A percentile compares a stretch with the other conserved stretches of the same genome.
Evolutionary conservation across 2,888 invertebrate genomes (phyloP).

Genomic region (Agonum fuliginosum): DNA sequence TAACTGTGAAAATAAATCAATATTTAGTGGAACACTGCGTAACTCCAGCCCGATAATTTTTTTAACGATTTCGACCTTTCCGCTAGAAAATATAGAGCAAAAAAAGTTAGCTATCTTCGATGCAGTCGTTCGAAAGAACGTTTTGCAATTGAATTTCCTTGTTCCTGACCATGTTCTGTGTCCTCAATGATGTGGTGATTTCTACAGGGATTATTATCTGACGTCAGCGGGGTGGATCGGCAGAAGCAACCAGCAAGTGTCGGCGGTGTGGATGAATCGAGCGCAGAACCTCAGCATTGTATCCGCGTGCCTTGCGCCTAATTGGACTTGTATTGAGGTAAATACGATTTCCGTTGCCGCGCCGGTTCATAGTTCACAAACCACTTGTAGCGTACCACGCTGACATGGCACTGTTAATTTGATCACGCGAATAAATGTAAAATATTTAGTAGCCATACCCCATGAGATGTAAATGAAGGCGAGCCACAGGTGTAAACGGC

Average conservation of each 20-base stretch:
- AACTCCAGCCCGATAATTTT: too few species aligned
- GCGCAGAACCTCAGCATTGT: slow-evolving; percentile 93
- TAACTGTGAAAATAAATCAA: too few species aligned
- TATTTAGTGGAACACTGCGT: too few species aligned
- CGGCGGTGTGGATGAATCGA: slow-evolving; percentile 94
- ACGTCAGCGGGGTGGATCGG: slow-evolving; percentile 94
- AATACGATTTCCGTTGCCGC: too few species aligned
- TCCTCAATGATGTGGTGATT: too few species aligned
- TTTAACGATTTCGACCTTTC: too few species aligned
- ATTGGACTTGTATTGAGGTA: slow-evolving; percentile 91
- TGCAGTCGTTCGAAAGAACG: too few species aligned
- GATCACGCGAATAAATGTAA: slow-evolving; percentile 29
- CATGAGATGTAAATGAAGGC: slow-evolving; percentile 10
- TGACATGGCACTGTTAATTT: background rate
- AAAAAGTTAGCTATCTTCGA: too few species aligned
- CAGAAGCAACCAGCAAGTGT: slow-evolving; percentile 84
- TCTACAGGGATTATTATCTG: slow-evolving; percentile 89
- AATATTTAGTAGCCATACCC: background rate
- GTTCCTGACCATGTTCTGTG: too few species aligned
- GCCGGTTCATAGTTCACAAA: background rate
- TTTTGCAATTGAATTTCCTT: too few species aligned
- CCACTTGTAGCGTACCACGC: slow-evolving; percentile 20
- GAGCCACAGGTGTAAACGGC: slow-evolving; percentile 16
- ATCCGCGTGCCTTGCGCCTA: slow-evolving; percentile 87
- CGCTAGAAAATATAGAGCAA: too few species aligned